phyloP scores from a whole-genome alignment of 2,888 invertebrate genomes.

The Drosophila parthenogenetica region DNA sequence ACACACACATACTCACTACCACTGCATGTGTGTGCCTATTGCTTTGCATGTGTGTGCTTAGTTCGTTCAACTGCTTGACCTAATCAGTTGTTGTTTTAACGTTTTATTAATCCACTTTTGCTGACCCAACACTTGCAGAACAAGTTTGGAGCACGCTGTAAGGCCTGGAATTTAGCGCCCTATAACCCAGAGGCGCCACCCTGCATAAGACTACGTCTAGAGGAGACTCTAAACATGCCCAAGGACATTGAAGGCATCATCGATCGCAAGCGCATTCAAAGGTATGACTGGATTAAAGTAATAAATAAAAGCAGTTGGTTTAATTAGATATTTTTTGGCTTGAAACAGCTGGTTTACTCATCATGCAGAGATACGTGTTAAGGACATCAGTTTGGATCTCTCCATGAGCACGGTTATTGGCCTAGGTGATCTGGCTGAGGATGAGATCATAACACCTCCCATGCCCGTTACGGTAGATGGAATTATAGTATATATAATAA shows the following conservation, averaged over 20 bases:
- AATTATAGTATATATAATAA: neutral
- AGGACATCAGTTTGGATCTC: conserved; percentile 89
- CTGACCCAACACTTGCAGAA: conserved; percentile 86
- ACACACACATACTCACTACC: conserved; percentile 12
- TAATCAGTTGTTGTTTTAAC: neutral
- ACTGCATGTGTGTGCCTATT: conserved; percentile 57
- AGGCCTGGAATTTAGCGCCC: conserved; percentile 91
- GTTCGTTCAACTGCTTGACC: conserved; percentile 28
- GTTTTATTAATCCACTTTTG: conserved; percentile 20
- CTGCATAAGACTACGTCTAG: conserved; percentile 87
- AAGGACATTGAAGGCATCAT: conserved; percentile 68
- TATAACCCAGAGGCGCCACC: conserved; percentile 86
- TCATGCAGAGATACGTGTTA: conserved; percentile 88
- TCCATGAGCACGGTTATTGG: conserved; percentile 94
- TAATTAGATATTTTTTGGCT: neutral
- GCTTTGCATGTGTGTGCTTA: conserved; percentile 64
- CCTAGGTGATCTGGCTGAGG: conserved; percentile 93
- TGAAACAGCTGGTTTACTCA: conserved; percentile 82
- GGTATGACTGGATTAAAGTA: conserved; percentile 65
- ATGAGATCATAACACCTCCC: conserved; percentile 91
- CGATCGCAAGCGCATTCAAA: conserved; percentile 84
- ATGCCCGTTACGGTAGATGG: conserved; percentile 91
- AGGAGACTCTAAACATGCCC: conserved; percentile 87
- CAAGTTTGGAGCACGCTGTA: conserved; percentile 92
- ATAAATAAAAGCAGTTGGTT: no score